Evolutionary conservation across 2,888 invertebrate species (phyloP).

Genomic region (Orthonevra nobilis): DNA sequence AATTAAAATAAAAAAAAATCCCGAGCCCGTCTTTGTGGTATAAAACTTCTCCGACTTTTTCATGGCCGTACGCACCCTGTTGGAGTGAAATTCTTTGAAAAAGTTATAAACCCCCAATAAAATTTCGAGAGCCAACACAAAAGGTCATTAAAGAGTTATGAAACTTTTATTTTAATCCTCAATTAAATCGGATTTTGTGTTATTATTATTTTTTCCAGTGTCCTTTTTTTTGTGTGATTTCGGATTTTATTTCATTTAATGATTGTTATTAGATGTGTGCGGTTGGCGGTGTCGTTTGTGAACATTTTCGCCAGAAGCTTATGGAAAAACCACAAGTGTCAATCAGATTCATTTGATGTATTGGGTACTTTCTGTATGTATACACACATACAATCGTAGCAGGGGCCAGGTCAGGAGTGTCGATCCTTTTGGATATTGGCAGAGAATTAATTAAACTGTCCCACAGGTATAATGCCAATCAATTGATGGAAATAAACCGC

Average conservation of each 20-base stretch:
- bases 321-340: constrained; percentile 52
- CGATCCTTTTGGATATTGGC: constrained; percentile 43
- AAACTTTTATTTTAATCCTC: constrained; percentile 33
- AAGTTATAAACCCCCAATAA: constrained; percentile 36
- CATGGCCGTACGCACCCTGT: no score
- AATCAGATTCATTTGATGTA: constrained; percentile 49
- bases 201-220: not conserved
- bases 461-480: constrained; percentile 66
- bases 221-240: not conserved
- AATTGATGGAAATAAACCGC: constrained; percentile 53
- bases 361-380: constrained; percentile 6
- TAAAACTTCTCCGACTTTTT: constrained; percentile 24
- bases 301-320: no score
- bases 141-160: constrained; percentile 45
- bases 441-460: constrained; percentile 68
- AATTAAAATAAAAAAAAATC: constrained; percentile 9
- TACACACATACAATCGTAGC: not conserved
- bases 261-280: constrained; percentile 29
- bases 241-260: constrained; percentile 5
- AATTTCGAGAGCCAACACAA: constrained; percentile 7
- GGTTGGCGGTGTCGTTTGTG: constrained; percentile 8
- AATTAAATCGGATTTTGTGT: constrained; percentile 22
- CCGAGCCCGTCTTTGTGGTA: constrained; percentile 13
- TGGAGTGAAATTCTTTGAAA: no score
- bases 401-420: not conserved